phyloP scores from a whole-genome alignment of 2,113 vertebrate species.

The Tychaedon coryphoeus region DNA sequence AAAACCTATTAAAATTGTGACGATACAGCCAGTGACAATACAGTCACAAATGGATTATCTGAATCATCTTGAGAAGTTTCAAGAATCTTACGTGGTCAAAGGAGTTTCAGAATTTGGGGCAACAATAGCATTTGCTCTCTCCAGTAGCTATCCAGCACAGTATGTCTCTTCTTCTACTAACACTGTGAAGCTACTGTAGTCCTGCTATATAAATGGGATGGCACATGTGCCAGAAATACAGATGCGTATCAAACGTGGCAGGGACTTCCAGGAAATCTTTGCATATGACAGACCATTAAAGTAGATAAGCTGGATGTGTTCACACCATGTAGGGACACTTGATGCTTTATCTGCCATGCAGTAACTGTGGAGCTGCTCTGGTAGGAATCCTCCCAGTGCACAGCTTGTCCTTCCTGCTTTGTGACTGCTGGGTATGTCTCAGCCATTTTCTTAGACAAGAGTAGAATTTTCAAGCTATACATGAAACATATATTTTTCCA shows the following conservation, averaged over 20 bases:
- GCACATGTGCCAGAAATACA: background rate
- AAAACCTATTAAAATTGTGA: background rate
- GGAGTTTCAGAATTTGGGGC: background rate
- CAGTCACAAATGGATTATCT: background rate
- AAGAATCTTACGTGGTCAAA: background rate
- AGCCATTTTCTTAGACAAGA: background rate
- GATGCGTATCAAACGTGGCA: background rate
- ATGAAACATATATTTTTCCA: background rate
- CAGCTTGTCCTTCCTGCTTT: background rate
- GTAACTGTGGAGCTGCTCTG: background rate
- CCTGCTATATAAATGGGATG: background rate
- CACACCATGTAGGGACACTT: background rate
- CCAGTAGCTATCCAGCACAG: background rate
- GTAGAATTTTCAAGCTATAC: background rate
- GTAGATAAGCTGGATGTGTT: background rate
- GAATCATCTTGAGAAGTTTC: background rate
- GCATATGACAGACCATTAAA: background rate
- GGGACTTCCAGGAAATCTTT: background rate
- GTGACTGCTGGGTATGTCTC: background rate
- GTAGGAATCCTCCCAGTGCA: background rate
- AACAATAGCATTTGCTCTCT: background rate
- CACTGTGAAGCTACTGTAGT: background rate
- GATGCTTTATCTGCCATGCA: background rate
- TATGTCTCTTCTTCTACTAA: background rate
- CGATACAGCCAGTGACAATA: background rate